Conservation (phyloP, 30 jellyfish, hydroid and myxozoan species). For the Pseudorhiza aurosa region DNA sequence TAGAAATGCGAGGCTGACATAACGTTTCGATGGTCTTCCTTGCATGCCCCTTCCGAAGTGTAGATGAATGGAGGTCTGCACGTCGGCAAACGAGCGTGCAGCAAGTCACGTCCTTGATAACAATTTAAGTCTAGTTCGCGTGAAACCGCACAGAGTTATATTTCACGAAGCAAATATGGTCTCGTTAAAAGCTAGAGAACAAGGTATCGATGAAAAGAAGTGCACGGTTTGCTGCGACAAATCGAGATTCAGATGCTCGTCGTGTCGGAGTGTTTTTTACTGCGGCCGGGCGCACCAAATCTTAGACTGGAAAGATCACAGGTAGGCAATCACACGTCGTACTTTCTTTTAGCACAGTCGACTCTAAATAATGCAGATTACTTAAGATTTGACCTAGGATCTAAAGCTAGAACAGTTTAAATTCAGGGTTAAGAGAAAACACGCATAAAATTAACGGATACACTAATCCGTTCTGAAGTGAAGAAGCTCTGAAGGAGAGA, state of each 20-base stretch:
- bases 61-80: slow-evolving; percentile 2
- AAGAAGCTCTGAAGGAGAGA: no score
- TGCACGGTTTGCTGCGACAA: slow-evolving; percentile 44
- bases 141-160: background rate
- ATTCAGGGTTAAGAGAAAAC: no score
- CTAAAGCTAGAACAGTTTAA: no score
- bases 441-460: no score
- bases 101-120: slow-evolving; percentile 16
- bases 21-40: no score
- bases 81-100: slow-evolving; percentile 19
- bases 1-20: no score
- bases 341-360: no score
- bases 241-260: slow-evolving; percentile 46
- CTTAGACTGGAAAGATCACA: slow-evolving; percentile 51
- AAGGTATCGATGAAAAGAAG: slow-evolving; percentile 3
- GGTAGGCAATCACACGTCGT: no score
- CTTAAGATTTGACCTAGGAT: no score
- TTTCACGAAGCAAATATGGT: slow-evolving; percentile 6
- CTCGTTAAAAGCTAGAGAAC: background rate
- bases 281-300: slow-evolving; percentile 63
- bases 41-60: background rate
- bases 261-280: slow-evolving; percentile 43
- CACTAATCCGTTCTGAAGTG: no score
- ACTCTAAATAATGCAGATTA: no score
- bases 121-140: background rate